Conservation (phyloP, 2,888 invertebrate species). For the Conus canariensis region DNA sequence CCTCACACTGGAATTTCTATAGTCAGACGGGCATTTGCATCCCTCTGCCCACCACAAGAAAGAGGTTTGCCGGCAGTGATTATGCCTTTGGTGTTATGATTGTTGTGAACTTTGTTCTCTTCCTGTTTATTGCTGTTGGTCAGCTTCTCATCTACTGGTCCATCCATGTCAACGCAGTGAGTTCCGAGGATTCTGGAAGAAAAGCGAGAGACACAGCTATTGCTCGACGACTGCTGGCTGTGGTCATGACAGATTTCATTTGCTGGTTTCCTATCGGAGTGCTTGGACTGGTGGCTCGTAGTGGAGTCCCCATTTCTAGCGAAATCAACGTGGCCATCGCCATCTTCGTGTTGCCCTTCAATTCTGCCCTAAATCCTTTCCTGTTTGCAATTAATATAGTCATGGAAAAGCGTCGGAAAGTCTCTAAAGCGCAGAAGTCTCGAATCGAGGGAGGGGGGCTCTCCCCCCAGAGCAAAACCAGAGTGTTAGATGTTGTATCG, state of each 20-base stretch:
- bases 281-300: background rate
- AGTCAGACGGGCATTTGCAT: conserved; percentile 72
- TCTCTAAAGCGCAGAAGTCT: background rate
- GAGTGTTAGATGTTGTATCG: background rate
- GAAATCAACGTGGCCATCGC: conserved; percentile 23
- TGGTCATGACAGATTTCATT: conserved; percentile 21
- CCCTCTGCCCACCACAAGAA: conserved; percentile 74
- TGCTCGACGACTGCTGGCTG: conserved; percentile 1
- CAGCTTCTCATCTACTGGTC: conserved; percentile 74
- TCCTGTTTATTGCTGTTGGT: conserved; percentile 71
- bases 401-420: background rate
- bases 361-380: conserved; percentile 31
- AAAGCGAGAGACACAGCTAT: background rate
- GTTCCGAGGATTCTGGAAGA: background rate
- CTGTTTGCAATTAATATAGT: conserved; percentile 17
- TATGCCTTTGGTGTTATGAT: conserved; percentile 74
- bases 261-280: conserved; percentile 20
- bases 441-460: background rate
- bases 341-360: conserved; percentile 36
- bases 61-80: conserved; percentile 74
- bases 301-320: background rate
- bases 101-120: conserved; percentile 69
- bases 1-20: conserved; percentile 63
- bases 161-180: conserved; percentile 38
- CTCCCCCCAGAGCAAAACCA: background rate